Evolutionary conservation across 2,113 vertebrate genomes (phyloP).

Genomic region (Carassius carassius): DNA sequence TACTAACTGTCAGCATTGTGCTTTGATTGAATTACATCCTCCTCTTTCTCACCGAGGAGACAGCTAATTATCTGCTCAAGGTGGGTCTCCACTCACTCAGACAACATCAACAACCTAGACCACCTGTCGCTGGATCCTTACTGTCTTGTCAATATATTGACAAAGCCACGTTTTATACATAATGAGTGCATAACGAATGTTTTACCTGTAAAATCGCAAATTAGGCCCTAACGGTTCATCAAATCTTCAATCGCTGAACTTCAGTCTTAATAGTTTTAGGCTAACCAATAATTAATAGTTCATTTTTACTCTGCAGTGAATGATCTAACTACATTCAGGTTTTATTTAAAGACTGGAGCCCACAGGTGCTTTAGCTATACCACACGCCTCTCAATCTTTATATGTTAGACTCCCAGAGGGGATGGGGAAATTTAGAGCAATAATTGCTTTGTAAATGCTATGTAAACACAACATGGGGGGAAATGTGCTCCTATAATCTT

Average conservation of each 20-base stretch:
- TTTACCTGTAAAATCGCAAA: slow-evolving; percentile 20
- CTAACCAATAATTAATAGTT: slow-evolving; percentile 34
- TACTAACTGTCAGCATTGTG: slow-evolving; percentile 8
- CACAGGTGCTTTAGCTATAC: slow-evolving; percentile 12
- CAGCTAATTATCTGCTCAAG: slow-evolving; percentile 37
- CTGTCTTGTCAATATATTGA: slow-evolving; percentile 23
- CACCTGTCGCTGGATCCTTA: not conserved
- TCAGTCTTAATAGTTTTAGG: slow-evolving; percentile 8
- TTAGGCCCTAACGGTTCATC: slow-evolving; percentile 7
- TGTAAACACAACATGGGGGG: not conserved
- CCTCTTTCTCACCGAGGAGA: slow-evolving; percentile 27
- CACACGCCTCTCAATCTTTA: slow-evolving; percentile 14
- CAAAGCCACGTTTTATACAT: not conserved
- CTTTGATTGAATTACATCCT: slow-evolving; percentile 33
- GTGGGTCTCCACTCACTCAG: slow-evolving; percentile 18
- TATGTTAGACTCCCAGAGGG: slow-evolving; percentile 31
- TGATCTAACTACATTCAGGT: not conserved
- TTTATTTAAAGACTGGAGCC: slow-evolving; percentile 21
- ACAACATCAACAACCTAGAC: slow-evolving; percentile 10
- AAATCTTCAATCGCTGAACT: slow-evolving; percentile 3
- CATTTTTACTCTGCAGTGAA: not conserved
- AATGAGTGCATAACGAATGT: slow-evolving; percentile 16
- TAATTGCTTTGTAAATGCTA: slow-evolving; percentile 38
- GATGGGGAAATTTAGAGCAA: slow-evolving; percentile 22
- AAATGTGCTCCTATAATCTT: slow-evolving; percentile 6